Conservation (phyloP, 2,888 invertebrate genomes). For the Brenthis hecate region DNA sequence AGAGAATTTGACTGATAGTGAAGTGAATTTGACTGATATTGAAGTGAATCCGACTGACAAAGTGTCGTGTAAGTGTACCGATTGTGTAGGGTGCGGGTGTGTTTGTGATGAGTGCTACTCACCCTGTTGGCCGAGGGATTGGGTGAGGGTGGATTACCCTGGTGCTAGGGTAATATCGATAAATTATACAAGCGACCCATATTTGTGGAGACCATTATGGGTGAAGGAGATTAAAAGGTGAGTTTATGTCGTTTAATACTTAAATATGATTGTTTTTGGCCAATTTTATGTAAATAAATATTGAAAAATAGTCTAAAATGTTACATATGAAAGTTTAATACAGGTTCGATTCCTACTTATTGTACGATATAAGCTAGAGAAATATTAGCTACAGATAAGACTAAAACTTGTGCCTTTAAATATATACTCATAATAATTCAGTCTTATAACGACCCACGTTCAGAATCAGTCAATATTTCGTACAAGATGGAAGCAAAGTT, state of each 20-base stretch:
- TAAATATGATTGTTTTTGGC: background rate
- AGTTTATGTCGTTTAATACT: conserved; percentile 16
- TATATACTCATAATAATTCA: no score
- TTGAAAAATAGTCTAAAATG: no score
- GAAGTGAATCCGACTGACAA: conserved; percentile 31
- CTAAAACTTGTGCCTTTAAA: no score
- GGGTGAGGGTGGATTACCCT: conserved; percentile 90
- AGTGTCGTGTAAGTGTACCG: conserved; percentile 47
- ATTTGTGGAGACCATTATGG: conserved; percentile 90
- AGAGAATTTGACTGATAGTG: conserved; percentile 15
- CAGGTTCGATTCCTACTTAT: no score
- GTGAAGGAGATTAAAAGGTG: conserved; percentile 85
- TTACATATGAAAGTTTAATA: no score
- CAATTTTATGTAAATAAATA: no score
- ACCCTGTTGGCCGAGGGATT: conserved; percentile 92
- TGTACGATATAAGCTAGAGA: no score
- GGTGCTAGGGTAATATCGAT: conserved; percentile 89
- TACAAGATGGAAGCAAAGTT: no score
- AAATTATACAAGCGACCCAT: conserved; percentile 91
- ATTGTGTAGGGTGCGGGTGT: conserved; percentile 70
- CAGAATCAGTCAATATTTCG: no score
- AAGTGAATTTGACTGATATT: conserved; percentile 27
- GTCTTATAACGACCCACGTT: no score
- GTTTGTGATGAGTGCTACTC: conserved; percentile 79
- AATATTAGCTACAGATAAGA: no score